Percentiles rank a stretch among this genome's conserved stretches.
phyloP scores from a whole-genome alignment of 2,797 vertebrate species.

The Oreochromis mossambicus region DNA sequence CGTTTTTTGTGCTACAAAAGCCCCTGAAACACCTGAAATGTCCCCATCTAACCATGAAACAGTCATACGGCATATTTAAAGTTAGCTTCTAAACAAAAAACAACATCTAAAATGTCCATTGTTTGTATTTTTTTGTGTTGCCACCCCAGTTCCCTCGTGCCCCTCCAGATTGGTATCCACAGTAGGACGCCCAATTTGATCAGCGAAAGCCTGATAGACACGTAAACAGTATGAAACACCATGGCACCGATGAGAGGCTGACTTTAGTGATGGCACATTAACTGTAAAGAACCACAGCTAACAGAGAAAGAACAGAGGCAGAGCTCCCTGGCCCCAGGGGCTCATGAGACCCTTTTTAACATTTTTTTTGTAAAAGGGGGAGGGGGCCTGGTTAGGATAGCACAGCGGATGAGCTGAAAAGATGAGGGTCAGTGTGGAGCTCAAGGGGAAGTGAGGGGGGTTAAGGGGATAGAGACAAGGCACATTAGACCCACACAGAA shows the following conservation, averaged over 20 bases:
- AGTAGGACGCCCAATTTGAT: constrained; percentile 71
- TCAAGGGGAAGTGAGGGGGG: constrained; percentile 1
- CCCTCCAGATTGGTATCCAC: constrained; percentile 76
- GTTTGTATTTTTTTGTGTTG: constrained; percentile 14
- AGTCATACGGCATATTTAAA: not conserved
- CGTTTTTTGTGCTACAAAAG: not conserved
- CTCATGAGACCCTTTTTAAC: not conserved
- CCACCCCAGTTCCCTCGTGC: constrained; percentile 65
- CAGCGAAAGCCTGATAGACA: constrained; percentile 75
- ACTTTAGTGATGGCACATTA: constrained; percentile 54
- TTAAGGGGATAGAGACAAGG: constrained; percentile 43
- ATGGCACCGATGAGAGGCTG: constrained; percentile 69
- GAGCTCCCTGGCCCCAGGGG: constrained; percentile 9
- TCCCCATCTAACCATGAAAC: not conserved
- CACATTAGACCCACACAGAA: constrained; percentile 60
- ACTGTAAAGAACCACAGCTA: constrained; percentile 52
- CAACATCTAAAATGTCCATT: not conserved
- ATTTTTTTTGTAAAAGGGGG: not conserved
- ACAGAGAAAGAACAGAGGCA: constrained; percentile 44
- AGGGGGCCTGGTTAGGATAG: constrained; percentile 55
- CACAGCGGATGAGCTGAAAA: constrained; percentile 67
- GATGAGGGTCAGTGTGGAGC: constrained; percentile 71
- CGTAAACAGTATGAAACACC: constrained; percentile 74
- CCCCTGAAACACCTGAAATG: not conserved
- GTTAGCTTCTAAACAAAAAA: not conserved